phyloP scores from a whole-genome alignment of 2,113 vertebrate species.

The Dasyurus viverrinus region DNA sequence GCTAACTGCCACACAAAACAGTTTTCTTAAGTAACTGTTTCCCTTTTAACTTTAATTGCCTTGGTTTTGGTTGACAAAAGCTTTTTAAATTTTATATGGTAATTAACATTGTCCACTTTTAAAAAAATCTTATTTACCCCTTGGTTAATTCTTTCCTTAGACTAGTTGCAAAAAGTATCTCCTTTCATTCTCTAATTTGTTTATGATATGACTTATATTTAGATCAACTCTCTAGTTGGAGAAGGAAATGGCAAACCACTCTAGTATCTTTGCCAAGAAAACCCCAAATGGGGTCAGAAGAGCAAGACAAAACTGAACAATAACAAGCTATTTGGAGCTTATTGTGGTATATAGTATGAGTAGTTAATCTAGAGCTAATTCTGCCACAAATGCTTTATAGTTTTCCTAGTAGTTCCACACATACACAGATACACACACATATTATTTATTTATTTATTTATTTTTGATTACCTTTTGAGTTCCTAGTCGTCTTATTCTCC shows the following conservation, averaged over 20 bases:
- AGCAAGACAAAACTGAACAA: neutral
- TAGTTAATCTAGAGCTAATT: neutral
- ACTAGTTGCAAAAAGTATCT: neutral
- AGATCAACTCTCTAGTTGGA: neutral
- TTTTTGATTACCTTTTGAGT: neutral
- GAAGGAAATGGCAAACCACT: neutral
- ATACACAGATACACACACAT: neutral
- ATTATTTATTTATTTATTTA: neutral
- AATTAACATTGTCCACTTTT: neutral
- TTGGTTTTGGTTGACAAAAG: neutral
- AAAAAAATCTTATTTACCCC: neutral
- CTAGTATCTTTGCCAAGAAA: neutral
- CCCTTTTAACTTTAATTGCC: neutral
- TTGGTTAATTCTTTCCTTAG: neutral
- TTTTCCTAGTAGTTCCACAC: neutral
- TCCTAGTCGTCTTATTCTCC: too few relatives aligned
- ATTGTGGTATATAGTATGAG: neutral
- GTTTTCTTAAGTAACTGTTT: neutral
- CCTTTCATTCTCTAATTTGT: neutral
- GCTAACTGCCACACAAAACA: neutral
- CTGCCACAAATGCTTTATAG: neutral
- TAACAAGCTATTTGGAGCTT: neutral
- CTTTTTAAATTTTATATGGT: neutral
- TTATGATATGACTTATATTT: neutral
- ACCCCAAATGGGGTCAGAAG: neutral